Evolutionary conservation across 2,888 invertebrate species (phyloP), one percentile per base, ranked within the genome.

Genomic region (Drosophila phalerata): DNA sequence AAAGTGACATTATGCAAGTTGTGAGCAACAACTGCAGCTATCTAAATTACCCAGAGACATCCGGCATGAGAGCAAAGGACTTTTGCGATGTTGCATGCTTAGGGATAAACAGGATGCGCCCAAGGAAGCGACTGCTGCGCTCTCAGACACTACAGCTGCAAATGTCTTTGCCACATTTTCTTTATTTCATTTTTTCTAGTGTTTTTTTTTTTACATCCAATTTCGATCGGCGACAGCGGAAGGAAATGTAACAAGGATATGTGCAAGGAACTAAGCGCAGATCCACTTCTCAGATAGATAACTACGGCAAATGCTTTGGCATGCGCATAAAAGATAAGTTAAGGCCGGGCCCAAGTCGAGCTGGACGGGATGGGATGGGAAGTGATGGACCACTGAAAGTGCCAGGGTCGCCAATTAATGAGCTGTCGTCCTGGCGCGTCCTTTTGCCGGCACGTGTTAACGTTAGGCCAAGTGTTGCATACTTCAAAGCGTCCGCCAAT

Each of bases 41-140:
- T 88, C 87, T 88, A 88, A 88, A 89, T 88, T 89, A 88, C 88
- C 89, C 81, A 80, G 88, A 89, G 85, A 88, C 87, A 84, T 88
- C 87, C 87, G 89, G 78, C 76, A 73, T 73, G 77, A 56, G 62
- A 77, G 70, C 58, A 74, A 73, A 73, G 51, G 64, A 72, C 76
- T 70, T 66, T 70, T 70, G 69, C 73, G 60, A 49, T 55, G 57
- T 19, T 62, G 65, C 68, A 64, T 25, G 78, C 80, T 79, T 69
- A 77, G 75, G 81, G 74, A 86, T 86, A 87, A 87, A 87, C 87
- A 87, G 89, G 87, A 87, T 77, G 79, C 73, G 77, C 81, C 83
- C 85, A 77, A 84, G 81, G 79, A 81, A 70, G 78, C 69, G 19
- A 42, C 52, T 40, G 47, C 47, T 51, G 58, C 19, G 9, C 51